These are phyloP conservation scores for Eurystomus glaucurus DNA, from an alignment of 2,797 vertebrate species.

Conservation along the genomic window DNA sequence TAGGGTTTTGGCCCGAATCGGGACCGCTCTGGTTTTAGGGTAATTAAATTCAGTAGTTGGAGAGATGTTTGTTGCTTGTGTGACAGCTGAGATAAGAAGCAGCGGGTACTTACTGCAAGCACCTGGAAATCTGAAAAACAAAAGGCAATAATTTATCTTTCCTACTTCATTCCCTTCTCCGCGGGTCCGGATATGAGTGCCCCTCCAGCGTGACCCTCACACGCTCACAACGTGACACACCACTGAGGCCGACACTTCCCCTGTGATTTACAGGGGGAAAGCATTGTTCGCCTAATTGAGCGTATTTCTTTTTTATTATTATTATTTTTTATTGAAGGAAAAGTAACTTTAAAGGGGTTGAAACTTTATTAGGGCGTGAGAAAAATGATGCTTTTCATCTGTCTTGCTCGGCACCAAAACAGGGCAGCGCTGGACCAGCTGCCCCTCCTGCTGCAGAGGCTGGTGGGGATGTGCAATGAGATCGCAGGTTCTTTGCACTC, in stretches of 20 bases:
- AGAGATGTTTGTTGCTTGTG: not conserved
- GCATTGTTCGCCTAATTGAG: not conserved
- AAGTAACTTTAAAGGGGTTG: not conserved
- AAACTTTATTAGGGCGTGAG: not conserved
- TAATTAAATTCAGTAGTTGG: not conserved
- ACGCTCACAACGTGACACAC: not conserved
- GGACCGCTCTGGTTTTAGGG: not conserved
- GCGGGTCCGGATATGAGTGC: not conserved
- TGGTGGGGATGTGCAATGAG: fast-evolving
- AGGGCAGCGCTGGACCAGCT: not conserved
- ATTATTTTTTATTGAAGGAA: not conserved
- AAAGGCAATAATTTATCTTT: conserved; percentile 65
- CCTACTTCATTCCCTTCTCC: not conserved
- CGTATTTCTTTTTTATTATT: not conserved
- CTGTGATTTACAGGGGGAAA: conserved; percentile 47
- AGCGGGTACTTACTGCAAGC: not conserved
- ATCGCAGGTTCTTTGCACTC: fast-evolving
- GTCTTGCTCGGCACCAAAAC: not conserved
- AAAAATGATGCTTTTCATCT: not conserved
- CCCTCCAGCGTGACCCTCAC: not conserved
- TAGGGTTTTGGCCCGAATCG: fast-evolving
- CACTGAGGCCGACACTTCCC: not conserved
- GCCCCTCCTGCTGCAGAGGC: not conserved
- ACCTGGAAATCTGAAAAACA: conserved; percentile 6
- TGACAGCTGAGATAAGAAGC: conserved; percentile 30